Percentiles rank a stretch among this genome's conserved stretches.
These are phyloP conservation scores for Todiramphus saurophagus DNA, from an alignment of 2,113 vertebrate genomes.

Conservation along the genomic window DNA sequence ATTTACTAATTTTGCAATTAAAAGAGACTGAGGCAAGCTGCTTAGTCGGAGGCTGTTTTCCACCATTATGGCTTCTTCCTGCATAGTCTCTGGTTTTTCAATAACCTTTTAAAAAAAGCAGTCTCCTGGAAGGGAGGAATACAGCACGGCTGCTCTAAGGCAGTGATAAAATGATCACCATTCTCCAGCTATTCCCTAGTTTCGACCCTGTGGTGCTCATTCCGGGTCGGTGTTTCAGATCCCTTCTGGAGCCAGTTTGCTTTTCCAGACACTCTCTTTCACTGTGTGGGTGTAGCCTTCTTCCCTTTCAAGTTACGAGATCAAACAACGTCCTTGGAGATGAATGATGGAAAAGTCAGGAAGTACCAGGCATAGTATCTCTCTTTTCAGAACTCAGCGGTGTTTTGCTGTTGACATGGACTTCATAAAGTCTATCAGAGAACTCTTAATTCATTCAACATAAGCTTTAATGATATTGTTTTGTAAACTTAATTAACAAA, in stretches of 20 bases:
- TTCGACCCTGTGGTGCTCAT: neutral
- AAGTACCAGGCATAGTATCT: neutral
- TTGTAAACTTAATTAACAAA: neutral
- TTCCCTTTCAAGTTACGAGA: neutral
- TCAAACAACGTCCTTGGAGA: neutral
- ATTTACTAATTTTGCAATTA: neutral
- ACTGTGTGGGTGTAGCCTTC: neutral
- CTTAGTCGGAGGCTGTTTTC: neutral
- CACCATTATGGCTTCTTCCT: neutral
- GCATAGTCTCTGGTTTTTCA: neutral
- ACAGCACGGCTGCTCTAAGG: too few relatives aligned
- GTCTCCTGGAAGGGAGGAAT: neutral
- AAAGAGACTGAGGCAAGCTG: neutral
- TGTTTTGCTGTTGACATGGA: neutral
- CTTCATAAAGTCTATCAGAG: neutral
- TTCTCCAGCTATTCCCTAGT: neutral
- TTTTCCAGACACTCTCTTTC: neutral
- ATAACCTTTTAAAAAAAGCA: accelerated
- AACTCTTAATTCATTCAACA: neutral
- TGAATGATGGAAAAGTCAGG: neutral
- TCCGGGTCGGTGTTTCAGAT: neutral
- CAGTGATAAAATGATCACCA: neutral
- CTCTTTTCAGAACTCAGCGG: neutral
- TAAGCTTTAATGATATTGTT: neutral
- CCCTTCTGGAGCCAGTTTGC: neutral